Conservation (phyloP, 2,888 invertebrate genomes). For the Dioctria rufipes region DNA sequence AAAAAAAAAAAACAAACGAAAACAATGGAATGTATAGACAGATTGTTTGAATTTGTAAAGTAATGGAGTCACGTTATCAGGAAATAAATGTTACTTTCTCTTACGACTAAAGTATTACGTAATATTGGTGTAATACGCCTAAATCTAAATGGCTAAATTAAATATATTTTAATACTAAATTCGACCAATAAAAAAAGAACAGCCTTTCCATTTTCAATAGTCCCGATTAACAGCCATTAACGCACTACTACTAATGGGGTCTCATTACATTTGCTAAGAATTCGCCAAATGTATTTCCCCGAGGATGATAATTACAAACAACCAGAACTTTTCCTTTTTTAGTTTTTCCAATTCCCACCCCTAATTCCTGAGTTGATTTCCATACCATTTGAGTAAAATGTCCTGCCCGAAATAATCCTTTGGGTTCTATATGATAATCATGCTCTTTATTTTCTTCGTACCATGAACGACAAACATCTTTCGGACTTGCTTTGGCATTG, state of each 20-base stretch:
- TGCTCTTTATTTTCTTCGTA: conserved; percentile 75
- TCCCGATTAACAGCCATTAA: conserved; percentile 18
- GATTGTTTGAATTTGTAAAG: not conserved
- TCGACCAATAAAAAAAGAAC: conserved; percentile 51
- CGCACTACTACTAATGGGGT: conserved; percentile 57
- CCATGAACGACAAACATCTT: conserved; percentile 74
- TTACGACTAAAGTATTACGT: conserved; percentile 1
- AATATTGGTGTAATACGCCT: conserved; percentile 9
- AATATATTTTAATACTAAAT: conserved; percentile 35
- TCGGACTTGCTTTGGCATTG: conserved; percentile 72
- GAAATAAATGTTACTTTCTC: not conserved
- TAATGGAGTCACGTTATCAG: not conserved
- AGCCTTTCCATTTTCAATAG: conserved; percentile 35
- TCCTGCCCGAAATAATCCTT: conserved; percentile 73
- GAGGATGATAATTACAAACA: conserved; percentile 72
- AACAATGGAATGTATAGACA: not conserved
- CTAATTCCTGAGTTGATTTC: conserved; percentile 79
- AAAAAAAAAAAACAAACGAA: too few relatives aligned
- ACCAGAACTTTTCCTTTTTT: conserved; percentile 86
- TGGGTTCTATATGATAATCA: conserved; percentile 71
- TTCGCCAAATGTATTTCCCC: conserved; percentile 64
- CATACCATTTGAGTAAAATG: conserved; percentile 84
- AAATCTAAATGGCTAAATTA: conserved; percentile 8
- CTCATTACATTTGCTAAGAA: conserved; percentile 63
- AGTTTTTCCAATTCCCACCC: conserved; percentile 81